phyloP scores from a whole-genome alignment of 2,113 vertebrate species.

The Sialia sialis region DNA sequence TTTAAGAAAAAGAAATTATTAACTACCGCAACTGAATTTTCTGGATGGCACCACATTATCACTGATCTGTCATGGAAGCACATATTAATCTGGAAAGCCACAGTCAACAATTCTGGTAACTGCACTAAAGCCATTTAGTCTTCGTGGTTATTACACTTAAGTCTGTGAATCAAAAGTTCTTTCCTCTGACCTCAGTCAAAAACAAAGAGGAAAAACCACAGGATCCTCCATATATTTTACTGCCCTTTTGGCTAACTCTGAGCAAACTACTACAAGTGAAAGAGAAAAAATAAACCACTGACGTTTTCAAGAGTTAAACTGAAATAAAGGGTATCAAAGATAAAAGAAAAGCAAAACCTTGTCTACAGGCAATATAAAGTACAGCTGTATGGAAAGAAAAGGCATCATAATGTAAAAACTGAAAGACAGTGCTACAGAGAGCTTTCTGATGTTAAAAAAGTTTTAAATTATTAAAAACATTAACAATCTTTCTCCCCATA shows the following conservation, averaged over 20 bases:
- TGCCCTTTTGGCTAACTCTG: neutral
- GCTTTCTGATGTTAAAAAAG: neutral
- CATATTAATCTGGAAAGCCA: neutral
- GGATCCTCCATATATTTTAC: neutral
- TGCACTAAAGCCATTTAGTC: neutral
- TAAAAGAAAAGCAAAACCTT: neutral
- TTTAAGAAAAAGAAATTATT: neutral
- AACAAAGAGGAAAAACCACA: neutral
- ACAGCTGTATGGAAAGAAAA: neutral
- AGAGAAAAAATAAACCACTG: neutral
- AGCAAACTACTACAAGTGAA: neutral
- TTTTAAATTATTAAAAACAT: neutral
- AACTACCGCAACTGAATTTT: neutral
- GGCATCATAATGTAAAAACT: neutral
- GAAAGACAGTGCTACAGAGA: neutral
- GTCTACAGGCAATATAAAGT: neutral
- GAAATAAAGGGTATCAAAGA: neutral
- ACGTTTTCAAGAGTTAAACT: neutral
- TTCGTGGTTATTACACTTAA: neutral
- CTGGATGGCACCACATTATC: neutral
- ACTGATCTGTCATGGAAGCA: neutral
- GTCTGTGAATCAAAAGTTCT: neutral
- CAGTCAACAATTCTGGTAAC: neutral
- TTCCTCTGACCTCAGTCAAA: neutral
- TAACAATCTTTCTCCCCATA: neutral